A percentile compares a stretch with the other conserved stretches of the same genome.
phyloP scores from a whole-genome alignment of 2,113 vertebrate species.

The Platichthys stellatus region DNA sequence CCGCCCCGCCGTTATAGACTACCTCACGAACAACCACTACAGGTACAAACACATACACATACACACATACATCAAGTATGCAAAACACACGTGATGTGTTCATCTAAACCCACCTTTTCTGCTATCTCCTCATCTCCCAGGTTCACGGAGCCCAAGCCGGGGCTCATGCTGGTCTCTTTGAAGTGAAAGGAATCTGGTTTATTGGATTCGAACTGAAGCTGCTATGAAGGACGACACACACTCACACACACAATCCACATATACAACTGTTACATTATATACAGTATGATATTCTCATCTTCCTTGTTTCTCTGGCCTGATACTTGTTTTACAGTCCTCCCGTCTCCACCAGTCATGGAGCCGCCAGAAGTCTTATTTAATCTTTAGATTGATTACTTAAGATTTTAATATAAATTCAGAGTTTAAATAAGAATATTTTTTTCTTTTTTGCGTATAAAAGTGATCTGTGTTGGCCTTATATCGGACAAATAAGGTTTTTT shows the following conservation, averaged over 20 bases:
- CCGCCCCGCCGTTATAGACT: conserved; percentile 94
- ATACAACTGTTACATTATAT: background rate
- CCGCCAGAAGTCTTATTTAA: background rate
- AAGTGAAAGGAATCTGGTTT: conserved; percentile 73
- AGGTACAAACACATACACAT: conserved; percentile 78
- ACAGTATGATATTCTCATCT: background rate
- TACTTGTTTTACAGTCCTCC: background rate
- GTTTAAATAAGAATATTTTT: background rate
- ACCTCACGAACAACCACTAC: conserved; percentile 92
- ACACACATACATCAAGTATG: background rate
- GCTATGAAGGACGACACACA: conserved; percentile 23
- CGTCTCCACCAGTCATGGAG: background rate
- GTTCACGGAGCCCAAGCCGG: conserved; percentile 91
- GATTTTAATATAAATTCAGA: background rate
- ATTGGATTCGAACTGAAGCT: conserved; percentile 33
- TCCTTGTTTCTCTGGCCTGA: background rate
- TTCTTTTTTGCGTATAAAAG: conserved; percentile 1
- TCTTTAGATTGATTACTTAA: background rate
- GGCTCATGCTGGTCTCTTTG: conserved; percentile 89
- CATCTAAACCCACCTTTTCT: conserved; percentile 32
- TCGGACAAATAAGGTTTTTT: background rate
- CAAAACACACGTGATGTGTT: background rate
- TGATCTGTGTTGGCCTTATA: background rate
- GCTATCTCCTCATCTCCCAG: conserved; percentile 77
- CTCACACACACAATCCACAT: background rate